Evolutionary conservation across 2,888 invertebrate genomes (phyloP).

Genomic region (Pasiphila rectangulata): DNA sequence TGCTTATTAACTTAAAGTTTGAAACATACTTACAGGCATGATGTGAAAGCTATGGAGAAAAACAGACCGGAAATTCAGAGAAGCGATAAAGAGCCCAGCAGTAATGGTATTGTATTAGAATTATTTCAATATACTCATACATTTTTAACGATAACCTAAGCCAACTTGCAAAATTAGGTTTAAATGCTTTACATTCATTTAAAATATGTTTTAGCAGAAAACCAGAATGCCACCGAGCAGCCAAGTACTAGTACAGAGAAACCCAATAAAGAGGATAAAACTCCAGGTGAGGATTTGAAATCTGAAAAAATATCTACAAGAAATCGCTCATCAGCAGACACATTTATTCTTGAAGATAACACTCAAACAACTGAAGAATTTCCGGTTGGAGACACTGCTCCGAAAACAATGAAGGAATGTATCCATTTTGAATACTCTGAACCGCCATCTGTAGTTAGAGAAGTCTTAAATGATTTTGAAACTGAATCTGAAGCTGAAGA

Average conservation of each 20-base stretch:
- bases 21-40: slow-evolving; percentile 40
- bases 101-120: slow-evolving; percentile 38
- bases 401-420: slow-evolving; percentile 54
- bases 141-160: no score
- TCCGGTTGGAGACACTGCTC: slow-evolving; percentile 45
- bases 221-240: slow-evolving; percentile 38
- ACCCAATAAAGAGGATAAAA: slow-evolving; percentile 42
- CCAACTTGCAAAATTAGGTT: no score
- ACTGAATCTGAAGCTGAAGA: slow-evolving; percentile 55
- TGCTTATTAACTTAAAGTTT: neutral
- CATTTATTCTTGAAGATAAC: slow-evolving; percentile 46
- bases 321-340: slow-evolving; percentile 66
- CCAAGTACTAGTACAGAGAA: slow-evolving; percentile 42
- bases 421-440: slow-evolving; percentile 54
- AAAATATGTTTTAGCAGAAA: slow-evolving; percentile 41
- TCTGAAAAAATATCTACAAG: slow-evolving; percentile 49
- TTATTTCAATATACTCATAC: neutral
- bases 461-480: slow-evolving; percentile 60
- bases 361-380: slow-evolving; percentile 47
- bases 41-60: slow-evolving; percentile 49
- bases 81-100: slow-evolving; percentile 45
- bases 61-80: slow-evolving; percentile 50
- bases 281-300: slow-evolving; percentile 61
- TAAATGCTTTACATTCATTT: no score
- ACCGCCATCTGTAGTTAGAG: slow-evolving; percentile 58